Conservation (phyloP, 2,888 invertebrate species). For the Steinernema hermaphroditum region DNA sequence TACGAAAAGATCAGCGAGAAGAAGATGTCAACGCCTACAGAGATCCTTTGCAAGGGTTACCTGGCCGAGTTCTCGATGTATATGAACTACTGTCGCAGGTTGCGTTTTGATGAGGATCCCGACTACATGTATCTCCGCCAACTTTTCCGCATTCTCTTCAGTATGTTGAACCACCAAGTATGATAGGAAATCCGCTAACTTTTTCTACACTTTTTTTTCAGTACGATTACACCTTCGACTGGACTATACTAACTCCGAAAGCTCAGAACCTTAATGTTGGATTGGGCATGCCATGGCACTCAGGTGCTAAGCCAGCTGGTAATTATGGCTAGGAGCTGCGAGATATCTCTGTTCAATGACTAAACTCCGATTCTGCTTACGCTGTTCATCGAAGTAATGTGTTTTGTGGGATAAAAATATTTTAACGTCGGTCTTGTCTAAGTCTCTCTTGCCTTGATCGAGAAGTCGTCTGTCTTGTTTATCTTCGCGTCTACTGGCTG, state of each 20-base stretch:
- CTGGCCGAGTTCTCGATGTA: slow-evolving; percentile 92
- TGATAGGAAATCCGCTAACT: neutral
- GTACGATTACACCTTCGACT: slow-evolving; percentile 98
- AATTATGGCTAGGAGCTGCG: neutral
- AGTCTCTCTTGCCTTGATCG: neutral
- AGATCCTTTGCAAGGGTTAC: slow-evolving; percentile 76
- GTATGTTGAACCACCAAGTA: slow-evolving; percentile 89
- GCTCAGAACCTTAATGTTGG: no score
- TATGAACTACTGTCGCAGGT: slow-evolving; percentile 90
- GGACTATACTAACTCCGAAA: slow-evolving; percentile 98
- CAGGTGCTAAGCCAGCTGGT: no score
- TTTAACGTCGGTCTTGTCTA: neutral
- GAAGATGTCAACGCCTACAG: slow-evolving; percentile 95
- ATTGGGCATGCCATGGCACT: no score
- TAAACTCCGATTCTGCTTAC: neutral
- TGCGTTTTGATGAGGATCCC: slow-evolving; percentile 94
- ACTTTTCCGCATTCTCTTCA: slow-evolving; percentile 91
- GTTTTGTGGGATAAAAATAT: neutral
- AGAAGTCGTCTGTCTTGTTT: no score
- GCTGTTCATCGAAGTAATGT: neutral
- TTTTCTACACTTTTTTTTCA: slow-evolving; percentile 42
- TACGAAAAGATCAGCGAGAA: slow-evolving; percentile 99
- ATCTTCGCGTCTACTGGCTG: neutral
- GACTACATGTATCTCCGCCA: slow-evolving; percentile 95
- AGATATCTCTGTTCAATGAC: neutral